These are phyloP conservation scores for Nothobranchius furzeri DNA, from an alignment of 2,113 vertebrate genomes.

Conservation along the genomic window DNA sequence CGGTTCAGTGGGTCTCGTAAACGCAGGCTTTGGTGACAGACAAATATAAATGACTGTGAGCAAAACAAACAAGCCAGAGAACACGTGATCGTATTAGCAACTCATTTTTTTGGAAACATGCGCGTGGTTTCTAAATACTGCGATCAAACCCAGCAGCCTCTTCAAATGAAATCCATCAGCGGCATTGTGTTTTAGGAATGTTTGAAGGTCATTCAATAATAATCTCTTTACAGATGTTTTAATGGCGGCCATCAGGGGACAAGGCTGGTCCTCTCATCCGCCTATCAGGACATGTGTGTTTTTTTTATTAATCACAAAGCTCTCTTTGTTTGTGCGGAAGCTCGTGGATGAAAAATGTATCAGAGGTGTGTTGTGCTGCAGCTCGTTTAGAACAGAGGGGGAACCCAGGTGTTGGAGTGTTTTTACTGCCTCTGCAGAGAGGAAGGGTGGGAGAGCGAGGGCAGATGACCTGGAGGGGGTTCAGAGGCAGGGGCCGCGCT, in stretches of 20 bases:
- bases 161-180: conserved; percentile 31
- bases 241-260: conserved; percentile 48
- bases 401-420: conserved; percentile 81
- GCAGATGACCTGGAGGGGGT: conserved; percentile 78
- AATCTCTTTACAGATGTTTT: conserved; percentile 60
- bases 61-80: conserved; percentile 60
- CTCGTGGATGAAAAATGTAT: conserved; percentile 55
- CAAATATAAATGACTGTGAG: conserved; percentile 58
- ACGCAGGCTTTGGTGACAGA: conserved; percentile 50
- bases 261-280: conserved; percentile 42
- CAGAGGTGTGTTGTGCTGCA: conserved; percentile 71
- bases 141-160: conserved; percentile 8
- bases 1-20: conserved; percentile 63
- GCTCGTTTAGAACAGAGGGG: conserved; percentile 80
- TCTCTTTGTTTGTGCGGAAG: conserved; percentile 30
- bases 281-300: conserved; percentile 22
- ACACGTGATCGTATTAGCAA: conserved; percentile 29
- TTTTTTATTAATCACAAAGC: conserved; percentile 55
- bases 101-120: conserved; percentile 30
- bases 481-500: conserved; percentile 76
- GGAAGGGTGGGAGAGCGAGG: conserved; percentile 75
- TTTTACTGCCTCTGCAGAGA: conserved; percentile 80
- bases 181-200: conserved; percentile 48
- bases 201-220: conserved; percentile 62
- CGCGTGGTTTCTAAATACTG: conserved; percentile 23